Percentiles rank a stretch among this genome's conserved stretches.
These are phyloP conservation scores for Drosophila peninsularis DNA, from an alignment of 2,888 invertebrate species.

Conservation along the genomic window DNA sequence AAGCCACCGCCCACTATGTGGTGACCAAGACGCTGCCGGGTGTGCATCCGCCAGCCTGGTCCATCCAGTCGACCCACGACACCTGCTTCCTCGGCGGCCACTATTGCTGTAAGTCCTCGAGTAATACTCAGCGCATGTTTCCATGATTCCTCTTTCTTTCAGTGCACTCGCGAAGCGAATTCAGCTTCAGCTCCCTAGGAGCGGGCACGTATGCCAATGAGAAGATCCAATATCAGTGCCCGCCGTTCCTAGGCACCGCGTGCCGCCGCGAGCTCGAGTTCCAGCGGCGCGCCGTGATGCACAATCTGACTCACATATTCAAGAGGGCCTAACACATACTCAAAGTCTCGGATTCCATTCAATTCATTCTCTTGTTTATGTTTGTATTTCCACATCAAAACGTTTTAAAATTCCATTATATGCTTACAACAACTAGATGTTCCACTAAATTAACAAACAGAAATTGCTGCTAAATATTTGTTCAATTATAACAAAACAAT, in stretches of 20 bases:
- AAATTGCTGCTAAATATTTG: constrained; percentile 24
- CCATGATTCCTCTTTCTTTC: constrained; percentile 65
- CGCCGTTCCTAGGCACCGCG: constrained; percentile 86
- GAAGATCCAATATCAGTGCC: constrained; percentile 87
- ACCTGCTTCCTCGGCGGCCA: constrained; percentile 87
- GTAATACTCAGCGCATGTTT: background rate
- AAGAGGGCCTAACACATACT: constrained; percentile 24
- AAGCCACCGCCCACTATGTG: constrained; percentile 87
- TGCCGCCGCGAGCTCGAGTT: constrained; percentile 87
- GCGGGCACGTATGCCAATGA: constrained; percentile 86
- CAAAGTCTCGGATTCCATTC: constrained; percentile 1
- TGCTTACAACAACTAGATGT: constrained; percentile 22
- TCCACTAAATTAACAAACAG: constrained; percentile 58
- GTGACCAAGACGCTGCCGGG: constrained; percentile 85
- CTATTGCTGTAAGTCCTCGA: constrained; percentile 87
- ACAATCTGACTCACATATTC: constrained; percentile 82
- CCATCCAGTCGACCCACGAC: constrained; percentile 87
- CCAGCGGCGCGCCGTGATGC: constrained; percentile 83
- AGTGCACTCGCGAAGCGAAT: constrained; percentile 88
- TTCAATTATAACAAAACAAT: constrained; percentile 21
- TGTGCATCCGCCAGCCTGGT: constrained; percentile 84
- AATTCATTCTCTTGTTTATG: constrained; percentile 1
- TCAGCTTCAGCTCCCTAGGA: constrained; percentile 86
- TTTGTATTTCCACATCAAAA: constrained; percentile 36
- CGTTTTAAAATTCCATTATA: constrained; percentile 39